These are phyloP conservation scores for Tympanoctomys barrerae DNA, from an alignment of 2,797 vertebrate species.

Conservation along the genomic window DNA sequence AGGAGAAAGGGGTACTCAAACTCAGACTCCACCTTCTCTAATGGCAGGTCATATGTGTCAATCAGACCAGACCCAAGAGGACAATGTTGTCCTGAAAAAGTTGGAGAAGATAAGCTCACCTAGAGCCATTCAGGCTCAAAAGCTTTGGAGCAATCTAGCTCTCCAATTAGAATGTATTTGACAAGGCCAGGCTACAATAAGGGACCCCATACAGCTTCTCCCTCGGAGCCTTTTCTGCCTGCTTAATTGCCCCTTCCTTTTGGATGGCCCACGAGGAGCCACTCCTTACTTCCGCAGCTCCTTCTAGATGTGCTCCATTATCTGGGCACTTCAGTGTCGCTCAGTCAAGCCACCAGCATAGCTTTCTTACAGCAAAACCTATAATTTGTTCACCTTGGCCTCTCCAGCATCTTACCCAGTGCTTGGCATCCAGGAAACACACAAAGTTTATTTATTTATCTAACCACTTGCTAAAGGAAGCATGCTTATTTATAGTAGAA, in stretches of 20 bases:
- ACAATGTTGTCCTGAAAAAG: neutral
- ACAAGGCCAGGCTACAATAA: neutral
- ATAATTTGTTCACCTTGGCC: neutral
- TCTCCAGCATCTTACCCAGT: neutral
- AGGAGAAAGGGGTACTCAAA: too few species aligned
- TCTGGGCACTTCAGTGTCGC: fast-evolving
- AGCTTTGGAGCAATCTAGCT: neutral
- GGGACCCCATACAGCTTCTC: neutral
- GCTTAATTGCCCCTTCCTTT: neutral
- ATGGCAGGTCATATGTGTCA: neutral
- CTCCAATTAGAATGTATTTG: neutral
- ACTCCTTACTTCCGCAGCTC: neutral
- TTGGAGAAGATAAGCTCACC: neutral
- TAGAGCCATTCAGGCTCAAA: neutral
- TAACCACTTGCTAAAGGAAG: neutral
- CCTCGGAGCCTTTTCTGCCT: neutral
- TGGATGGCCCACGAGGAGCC: too few species aligned
- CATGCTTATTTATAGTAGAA: neutral
- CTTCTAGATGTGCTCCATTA: fast-evolving
- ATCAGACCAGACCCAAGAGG: neutral
- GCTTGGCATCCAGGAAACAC: neutral
- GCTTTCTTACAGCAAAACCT: neutral
- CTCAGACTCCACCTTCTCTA: neutral
- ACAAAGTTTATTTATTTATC: neutral
- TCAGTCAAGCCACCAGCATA: neutral